These are phyloP conservation scores for Pipistrellus nathusii DNA, from an alignment of 2,797 vertebrate species.

Conservation along the genomic window DNA sequence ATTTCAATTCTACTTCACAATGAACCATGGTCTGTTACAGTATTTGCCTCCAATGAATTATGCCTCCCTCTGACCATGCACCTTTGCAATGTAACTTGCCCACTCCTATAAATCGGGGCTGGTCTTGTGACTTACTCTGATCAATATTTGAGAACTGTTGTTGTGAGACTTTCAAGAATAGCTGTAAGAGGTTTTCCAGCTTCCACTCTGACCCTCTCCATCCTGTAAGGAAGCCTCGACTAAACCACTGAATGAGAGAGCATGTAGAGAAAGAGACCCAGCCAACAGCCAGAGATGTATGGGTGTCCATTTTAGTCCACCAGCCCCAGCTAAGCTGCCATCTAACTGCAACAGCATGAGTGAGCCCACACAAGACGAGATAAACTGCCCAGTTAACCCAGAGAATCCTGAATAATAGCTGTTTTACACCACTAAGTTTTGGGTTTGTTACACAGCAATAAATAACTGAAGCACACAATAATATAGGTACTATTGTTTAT, in stretches of 20 bases:
- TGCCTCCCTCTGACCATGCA: background rate
- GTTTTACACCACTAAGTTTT: conserved; percentile 25
- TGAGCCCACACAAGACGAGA: background rate
- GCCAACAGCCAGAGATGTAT: background rate
- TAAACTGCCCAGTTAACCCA: background rate
- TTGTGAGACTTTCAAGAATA: background rate
- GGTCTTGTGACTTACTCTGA: background rate
- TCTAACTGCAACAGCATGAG: background rate
- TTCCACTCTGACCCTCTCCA: background rate
- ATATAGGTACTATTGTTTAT: background rate
- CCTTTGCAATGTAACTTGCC: background rate
- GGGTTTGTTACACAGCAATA: background rate
- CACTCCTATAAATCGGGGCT: background rate
- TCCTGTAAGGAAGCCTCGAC: background rate
- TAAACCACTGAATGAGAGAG: background rate
- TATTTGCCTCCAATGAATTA: background rate
- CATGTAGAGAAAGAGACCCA: background rate
- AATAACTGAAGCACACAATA: background rate
- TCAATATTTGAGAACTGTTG: background rate
- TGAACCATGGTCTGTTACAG: background rate
- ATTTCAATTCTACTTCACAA: conserved; percentile 33
- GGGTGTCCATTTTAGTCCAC: background rate
- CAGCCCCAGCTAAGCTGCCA: background rate
- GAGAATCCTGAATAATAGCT: background rate
- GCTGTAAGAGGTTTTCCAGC: background rate